Conservation (phyloP, 2,888 invertebrate genomes). For the Dusona sp. region DNA sequence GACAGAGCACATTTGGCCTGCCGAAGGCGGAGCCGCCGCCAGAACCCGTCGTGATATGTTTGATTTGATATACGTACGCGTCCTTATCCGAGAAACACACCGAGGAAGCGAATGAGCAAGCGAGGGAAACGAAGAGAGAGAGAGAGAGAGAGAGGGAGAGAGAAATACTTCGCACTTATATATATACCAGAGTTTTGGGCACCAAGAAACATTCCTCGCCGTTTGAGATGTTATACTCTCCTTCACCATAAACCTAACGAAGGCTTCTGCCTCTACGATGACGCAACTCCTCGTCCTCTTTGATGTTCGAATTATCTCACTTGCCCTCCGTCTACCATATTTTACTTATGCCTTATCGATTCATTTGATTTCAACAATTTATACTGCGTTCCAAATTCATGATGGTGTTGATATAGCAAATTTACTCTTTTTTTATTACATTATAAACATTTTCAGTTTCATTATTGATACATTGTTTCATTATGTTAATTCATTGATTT, state of each 20-base stretch:
- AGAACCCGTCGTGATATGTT: conserved; percentile 73
- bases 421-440: neutral
- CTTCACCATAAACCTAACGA: conserved; percentile 41
- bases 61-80: conserved; percentile 74
- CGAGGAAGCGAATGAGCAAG: conserved; percentile 26
- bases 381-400: neutral
- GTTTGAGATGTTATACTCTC: conserved; percentile 41
- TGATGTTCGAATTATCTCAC: conserved; percentile 32
- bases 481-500: too few relatives aligned
- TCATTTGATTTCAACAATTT: neutral
- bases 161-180: conserved; percentile 49
- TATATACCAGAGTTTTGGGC: conserved; percentile 34
- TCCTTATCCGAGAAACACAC: conserved; percentile 71
- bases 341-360: neutral
- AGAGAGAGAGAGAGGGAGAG: conserved; percentile 13
- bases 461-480: neutral
- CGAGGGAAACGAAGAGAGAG: neutral
- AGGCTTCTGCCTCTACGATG: conserved; percentile 53
- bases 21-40: conserved; percentile 70
- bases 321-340: conserved; percentile 7
- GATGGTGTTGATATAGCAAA: neutral
- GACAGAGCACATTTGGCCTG: conserved; percentile 74
- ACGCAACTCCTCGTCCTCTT: neutral
- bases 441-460: neutral
- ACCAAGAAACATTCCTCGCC: conserved; percentile 37